Percentiles rank a stretch among this genome's conserved stretches.
Conservation (phyloP, 2,113 vertebrate genomes). For the Poeciliopsis turrubarensis region DNA sequence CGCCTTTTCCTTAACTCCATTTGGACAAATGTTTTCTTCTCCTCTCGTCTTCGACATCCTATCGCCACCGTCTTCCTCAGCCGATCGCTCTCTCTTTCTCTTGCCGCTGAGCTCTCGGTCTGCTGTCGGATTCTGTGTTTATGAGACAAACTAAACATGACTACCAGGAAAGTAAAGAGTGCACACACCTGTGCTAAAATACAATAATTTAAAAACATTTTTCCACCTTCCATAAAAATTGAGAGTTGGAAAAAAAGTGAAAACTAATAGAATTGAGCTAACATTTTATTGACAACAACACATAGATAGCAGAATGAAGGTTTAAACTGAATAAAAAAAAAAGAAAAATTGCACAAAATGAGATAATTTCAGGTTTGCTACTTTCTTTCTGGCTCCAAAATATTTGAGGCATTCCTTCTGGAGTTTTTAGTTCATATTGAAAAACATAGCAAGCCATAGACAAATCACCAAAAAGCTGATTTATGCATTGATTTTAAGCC, state of each 20-base stretch:
- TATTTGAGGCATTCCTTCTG: too few species aligned
- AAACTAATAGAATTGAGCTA: too few species aligned
- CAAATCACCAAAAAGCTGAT: neutral
- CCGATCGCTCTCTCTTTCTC: conserved; percentile 64
- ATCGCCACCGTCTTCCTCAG: conserved; percentile 15
- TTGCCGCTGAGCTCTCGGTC: conserved; percentile 60
- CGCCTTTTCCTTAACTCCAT: conserved; percentile 39
- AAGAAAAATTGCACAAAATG: too few species aligned
- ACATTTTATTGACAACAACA: too few species aligned
- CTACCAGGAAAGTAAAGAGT: neutral
- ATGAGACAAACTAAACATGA: neutral
- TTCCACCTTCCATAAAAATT: too few species aligned
- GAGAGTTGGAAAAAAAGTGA: too few species aligned
- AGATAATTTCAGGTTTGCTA: too few species aligned
- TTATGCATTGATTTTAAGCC: neutral
- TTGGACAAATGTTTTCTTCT: conserved; percentile 74
- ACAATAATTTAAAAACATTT: neutral
- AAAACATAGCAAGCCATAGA: too few species aligned
- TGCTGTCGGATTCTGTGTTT: conserved; percentile 45
- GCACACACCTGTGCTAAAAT: neutral
- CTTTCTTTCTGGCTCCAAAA: too few species aligned
- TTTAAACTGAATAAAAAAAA: too few species aligned
- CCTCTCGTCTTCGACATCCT: conserved; percentile 7
- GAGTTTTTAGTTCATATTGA: too few species aligned
- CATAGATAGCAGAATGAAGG: too few species aligned